Evolutionary conservation across 2,113 vertebrate genomes (phyloP), one percentile per base, ranked within the genome.

Genomic region (Gymnobelideus leadbeateri): DNA sequence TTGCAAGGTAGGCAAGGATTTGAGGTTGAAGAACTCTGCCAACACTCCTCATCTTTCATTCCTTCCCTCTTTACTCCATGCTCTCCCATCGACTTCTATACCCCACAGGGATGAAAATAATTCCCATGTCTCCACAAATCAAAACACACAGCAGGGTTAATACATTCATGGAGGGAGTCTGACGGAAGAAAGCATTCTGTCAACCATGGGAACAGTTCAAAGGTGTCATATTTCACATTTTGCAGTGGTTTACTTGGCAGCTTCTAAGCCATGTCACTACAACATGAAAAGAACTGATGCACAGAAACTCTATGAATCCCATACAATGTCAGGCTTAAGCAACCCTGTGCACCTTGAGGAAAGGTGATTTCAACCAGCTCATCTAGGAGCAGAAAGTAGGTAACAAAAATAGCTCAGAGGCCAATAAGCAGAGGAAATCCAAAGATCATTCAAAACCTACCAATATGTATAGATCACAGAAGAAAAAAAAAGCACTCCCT

Each of bases 181-280:
- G 43, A 49, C 2, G 7, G 61, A 2, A 37, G 47, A 37, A 14
- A 91, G 23, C 21, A 94, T 23, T 24, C 14, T 51, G 11, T 31
- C 31, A 14, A 6, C 43, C 54, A 77, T 1, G 5, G 4, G 51
- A 51, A 89, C 50, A 26, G 26, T 26, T 51, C 16, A n/a, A 0
- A 91, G 25, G 77, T n/a, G 43, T 94, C 94, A 91, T 25, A 46
- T 23, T 77, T 92, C 37, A 12, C 52, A 57, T 89, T 91, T 89
- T 51, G 89, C n/a, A 84, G 68, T 84, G 37, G 37, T 84, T 84
- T 43, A 84, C n/a, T 84, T 84, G 37, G 68, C 37, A 84, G n/a
- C 68, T 23, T 43, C 2, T 84, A 84, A 43, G n/a, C 43, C 6
- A 23, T 43, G 37, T 84, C 68, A 84, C 21, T 43, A 84, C n/a